Percentiles rank a stretch among this genome's conserved stretches.
These are phyloP conservation scores for Paramisgurnus dabryanus DNA, from an alignment of 2,113 vertebrate species.

Conservation along the genomic window DNA sequence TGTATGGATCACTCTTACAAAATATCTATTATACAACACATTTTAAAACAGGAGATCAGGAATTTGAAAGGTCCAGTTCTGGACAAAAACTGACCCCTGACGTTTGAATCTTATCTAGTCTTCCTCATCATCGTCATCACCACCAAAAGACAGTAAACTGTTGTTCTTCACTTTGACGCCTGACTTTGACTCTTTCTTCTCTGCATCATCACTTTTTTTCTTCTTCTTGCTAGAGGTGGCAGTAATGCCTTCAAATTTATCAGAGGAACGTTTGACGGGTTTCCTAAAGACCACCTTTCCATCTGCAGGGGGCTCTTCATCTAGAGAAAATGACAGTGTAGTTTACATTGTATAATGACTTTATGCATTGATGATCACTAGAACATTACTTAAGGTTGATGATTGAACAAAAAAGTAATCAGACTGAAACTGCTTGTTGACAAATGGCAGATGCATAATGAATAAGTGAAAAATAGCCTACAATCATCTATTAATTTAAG, in stretches of 20 bases:
- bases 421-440: not conserved
- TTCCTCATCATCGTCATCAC: constrained; percentile 81
- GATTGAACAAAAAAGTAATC: not conserved
- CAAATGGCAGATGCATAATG: no score
- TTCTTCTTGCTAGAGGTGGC: constrained; percentile 90
- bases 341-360: constrained; percentile 6
- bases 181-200: constrained; percentile 68
- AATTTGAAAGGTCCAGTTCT: not conserved
- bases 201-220: constrained; percentile 66
- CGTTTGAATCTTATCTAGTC: not conserved
- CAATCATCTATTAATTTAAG: not conserved
- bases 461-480: not conserved
- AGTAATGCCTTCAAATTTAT: constrained; percentile 84
- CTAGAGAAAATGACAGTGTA: constrained; percentile 63
- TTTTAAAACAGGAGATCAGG: constrained; percentile 1
- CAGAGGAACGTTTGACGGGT: constrained; percentile 86
- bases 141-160: constrained; percentile 92
- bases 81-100: not conserved
- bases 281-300: constrained; percentile 95
- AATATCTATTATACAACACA: constrained; percentile 17
- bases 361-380: not conserved
- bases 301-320: constrained; percentile 77
- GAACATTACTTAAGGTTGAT: not conserved
- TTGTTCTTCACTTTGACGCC: constrained; percentile 89
- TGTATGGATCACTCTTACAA: not conserved